Evolutionary conservation across 2,888 invertebrate species (phyloP).

Genomic region (Lordiphosa fenestrarum): DNA sequence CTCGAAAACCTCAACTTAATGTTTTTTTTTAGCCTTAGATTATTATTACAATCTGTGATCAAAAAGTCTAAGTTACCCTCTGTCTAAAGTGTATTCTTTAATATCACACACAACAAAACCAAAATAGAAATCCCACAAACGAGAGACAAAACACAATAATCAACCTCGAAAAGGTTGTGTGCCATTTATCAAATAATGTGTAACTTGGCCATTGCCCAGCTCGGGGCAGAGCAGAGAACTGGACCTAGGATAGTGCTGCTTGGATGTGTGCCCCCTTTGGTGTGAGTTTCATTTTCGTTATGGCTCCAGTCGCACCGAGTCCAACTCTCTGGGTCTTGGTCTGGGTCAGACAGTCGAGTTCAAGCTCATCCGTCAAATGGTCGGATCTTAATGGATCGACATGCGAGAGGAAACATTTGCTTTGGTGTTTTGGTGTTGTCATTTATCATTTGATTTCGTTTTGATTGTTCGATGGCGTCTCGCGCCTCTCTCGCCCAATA

Average conservation of each 20-base stretch:
- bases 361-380: slow-evolving; percentile 79
- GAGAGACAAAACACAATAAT: slow-evolving; percentile 75
- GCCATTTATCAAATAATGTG: slow-evolving; percentile 76
- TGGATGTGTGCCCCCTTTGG: slow-evolving; percentile 44
- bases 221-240: slow-evolving; percentile 38
- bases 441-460: slow-evolving; percentile 78
- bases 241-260: slow-evolving; percentile 29
- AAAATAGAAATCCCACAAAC: slow-evolving; percentile 56
- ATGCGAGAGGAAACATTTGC: slow-evolving; percentile 45
- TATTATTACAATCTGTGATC: no score
- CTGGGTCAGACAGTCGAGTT: slow-evolving; percentile 78
- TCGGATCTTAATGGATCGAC: slow-evolving; percentile 74
- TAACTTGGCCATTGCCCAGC: slow-evolving; percentile 52
- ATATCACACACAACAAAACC: slow-evolving; percentile 15
- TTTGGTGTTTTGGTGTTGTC: slow-evolving; percentile 75
- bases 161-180: slow-evolving; percentile 77
- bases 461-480: slow-evolving; percentile 55
- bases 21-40: no score
- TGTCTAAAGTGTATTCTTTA: slow-evolving; percentile 4
- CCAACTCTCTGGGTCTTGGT: slow-evolving; percentile 25
- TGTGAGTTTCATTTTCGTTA: slow-evolving; percentile 65
- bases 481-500: slow-evolving; percentile 47
- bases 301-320: slow-evolving; percentile 19
- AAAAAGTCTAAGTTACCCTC: not conserved
- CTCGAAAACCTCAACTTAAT: no score